Base-by-base conservation (phyloP, 2,888 invertebrate genomes). In the Phortica okadai region DNA sequence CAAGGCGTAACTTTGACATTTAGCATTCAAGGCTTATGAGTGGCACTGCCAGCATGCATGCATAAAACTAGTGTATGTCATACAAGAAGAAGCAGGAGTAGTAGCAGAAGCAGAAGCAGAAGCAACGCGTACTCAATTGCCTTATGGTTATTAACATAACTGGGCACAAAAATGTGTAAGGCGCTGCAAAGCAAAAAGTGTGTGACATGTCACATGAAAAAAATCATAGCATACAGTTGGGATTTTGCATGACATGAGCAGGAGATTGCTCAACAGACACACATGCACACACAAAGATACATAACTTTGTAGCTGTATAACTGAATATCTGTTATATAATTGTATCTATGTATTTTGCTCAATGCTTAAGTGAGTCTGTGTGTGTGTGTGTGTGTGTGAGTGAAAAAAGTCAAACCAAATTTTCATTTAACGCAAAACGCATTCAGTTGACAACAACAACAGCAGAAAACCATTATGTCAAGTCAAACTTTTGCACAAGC, bases 141-240 rank as follows among this genome's bases (percentile, higher is more conserved):
- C 88, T 87, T 88, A 86, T 88, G 87, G 88, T 83, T 88, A 87
- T 88, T 87, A 87, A 82, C 87, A 87, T 86, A 85, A 87, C 83
- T 82, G 85, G 86, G 87, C 87, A 82, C 41, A 72, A 72, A 86
- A 87, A 50, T 11, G 50, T 11, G 50, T 5, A 33, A 33, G 33
- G 50, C 50, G 14, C 8, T 50, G 50, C 14, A 50, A 50, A 50
- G 67, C 76, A 56, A 72, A 67, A 72, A 76, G 73, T 64, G 56
- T 25, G 70, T 33, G 72, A 14, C 25, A 62, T 33, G 41, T 25
- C 75, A 66, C 16, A 41, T 74, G 14, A n/a, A 70, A 44, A 75
- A 67, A n/a, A 66, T 2, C 11, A 79, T 25, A 80, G 80, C 79
- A 81, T 81, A 79, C 82, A 83, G 82, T 81, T 82, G 78, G 83